A percentile compares a stretch with the other conserved stretches of the same genome.
These are phyloP conservation scores for Boloria euphrosyne DNA, from an alignment of 2,888 invertebrate species.

Conservation along the genomic window DNA sequence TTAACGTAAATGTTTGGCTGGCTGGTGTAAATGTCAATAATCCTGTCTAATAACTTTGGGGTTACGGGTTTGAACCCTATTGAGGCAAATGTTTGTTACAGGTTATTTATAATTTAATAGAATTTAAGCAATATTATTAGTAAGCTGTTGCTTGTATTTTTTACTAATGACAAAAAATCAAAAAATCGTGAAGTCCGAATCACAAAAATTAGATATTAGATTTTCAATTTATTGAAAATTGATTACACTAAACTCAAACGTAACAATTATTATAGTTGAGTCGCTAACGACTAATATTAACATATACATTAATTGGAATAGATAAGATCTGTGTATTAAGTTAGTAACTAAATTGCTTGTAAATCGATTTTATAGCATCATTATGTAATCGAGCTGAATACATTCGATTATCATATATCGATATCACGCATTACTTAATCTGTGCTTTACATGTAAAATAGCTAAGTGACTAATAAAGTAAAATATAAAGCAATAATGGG, in stretches of 20 bases:
- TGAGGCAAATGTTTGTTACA: too few species aligned
- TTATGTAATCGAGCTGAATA: conserved; percentile 55
- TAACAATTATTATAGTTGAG: conserved; percentile 2
- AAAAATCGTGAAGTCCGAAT: too few species aligned
- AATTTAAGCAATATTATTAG: too few species aligned
- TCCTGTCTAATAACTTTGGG: neutral
- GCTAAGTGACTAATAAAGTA: conserved; percentile 7
- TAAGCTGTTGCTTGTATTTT: too few species aligned
- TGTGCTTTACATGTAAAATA: conserved; percentile 22
- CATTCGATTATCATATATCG: conserved; percentile 52
- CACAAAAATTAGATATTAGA: too few species aligned
- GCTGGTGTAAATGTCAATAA: neutral
- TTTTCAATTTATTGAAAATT: neutral
- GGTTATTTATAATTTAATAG: too few species aligned
- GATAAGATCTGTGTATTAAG: conserved; percentile 29
- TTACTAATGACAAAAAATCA: too few species aligned
- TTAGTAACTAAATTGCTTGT: conserved; percentile 32
- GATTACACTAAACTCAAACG: neutral
- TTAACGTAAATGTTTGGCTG: conserved; percentile 5
- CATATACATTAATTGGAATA: conserved; percentile 10
- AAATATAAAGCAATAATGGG: conserved; percentile 1
- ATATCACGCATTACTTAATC: conserved; percentile 45
- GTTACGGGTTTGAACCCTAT: neutral
- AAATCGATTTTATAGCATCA: conserved; percentile 57
- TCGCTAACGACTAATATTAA: neutral